These are phyloP conservation scores for Eufriesea mexicana DNA, from an alignment of 1,140 invertebrate species.

Conservation along the genomic window DNA sequence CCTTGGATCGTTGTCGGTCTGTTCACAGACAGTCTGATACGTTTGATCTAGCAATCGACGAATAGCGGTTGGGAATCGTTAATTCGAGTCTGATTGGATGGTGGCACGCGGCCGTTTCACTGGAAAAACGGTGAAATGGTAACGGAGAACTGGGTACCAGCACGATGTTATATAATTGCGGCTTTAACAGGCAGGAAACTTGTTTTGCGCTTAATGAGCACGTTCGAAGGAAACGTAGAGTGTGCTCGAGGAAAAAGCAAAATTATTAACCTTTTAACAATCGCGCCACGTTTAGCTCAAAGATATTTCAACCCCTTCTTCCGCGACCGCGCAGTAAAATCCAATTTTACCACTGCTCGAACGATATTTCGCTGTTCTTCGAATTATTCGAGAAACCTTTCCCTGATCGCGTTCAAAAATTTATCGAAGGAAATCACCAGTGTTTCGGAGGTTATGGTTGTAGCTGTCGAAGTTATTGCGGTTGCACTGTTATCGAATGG, in stretches of 20 bases:
- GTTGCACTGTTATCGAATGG: no score
- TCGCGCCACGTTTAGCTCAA: not conserved
- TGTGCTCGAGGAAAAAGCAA: not conserved
- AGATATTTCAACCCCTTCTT: no score
- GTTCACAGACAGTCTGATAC: not conserved
- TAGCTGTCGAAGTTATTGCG: no score
- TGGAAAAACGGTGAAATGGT: not conserved
- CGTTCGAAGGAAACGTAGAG: not conserved
- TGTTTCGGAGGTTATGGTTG: not conserved
- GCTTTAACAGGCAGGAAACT: not conserved
- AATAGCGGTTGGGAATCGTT: not conserved
- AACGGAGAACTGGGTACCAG: not conserved
- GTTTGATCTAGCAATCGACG: not conserved
- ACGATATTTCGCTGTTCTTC: not conserved
- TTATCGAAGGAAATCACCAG: not conserved
- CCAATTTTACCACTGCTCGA: not conserved
- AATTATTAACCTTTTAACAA: conserved; percentile 5
- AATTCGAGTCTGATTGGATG: conserved; percentile 6
- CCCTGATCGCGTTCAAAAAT: not conserved
- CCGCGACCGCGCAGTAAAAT: not conserved
- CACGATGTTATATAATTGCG: not conserved
- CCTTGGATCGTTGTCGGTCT: not conserved
- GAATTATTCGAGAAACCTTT: not conserved
- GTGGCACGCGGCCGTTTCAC: not conserved
- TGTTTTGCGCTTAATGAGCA: not conserved